phyloP scores from a whole-genome alignment of 64 coral and sea anemone genomes.

The Dendrophyllia cribrosa region DNA sequence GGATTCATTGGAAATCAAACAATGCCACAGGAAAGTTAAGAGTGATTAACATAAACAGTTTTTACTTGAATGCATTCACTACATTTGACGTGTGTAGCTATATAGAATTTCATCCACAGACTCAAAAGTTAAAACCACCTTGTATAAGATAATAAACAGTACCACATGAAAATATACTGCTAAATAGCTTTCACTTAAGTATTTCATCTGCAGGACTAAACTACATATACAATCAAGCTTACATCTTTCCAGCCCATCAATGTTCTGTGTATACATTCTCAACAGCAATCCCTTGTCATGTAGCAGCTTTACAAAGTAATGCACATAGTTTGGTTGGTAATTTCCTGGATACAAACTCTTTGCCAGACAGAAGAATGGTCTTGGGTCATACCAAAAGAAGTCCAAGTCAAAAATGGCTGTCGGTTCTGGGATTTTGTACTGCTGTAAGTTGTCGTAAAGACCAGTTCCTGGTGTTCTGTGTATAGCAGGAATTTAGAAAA shows the following conservation, averaged over 20 bases:
- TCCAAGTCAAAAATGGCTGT: constrained; percentile 91
- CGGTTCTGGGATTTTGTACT: constrained; percentile 92
- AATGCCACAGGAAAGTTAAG: too few species aligned
- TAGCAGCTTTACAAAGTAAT: constrained; percentile 88
- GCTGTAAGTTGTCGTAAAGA: constrained; percentile 88
- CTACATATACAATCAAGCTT: constrained; percentile 12
- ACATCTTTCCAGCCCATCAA: constrained; percentile 93
- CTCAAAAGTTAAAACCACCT: too few species aligned
- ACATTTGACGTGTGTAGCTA: too few species aligned
- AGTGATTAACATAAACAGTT: too few species aligned
- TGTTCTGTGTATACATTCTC: constrained; percentile 93
- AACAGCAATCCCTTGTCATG: constrained; percentile 86
- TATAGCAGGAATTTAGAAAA: background rate
- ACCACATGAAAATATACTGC: too few species aligned
- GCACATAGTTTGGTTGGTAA: constrained; percentile 89
- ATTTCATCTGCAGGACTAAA: too few species aligned
- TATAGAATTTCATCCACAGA: too few species aligned
- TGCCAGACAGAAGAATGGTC: constrained; percentile 92
- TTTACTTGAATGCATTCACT: too few species aligned
- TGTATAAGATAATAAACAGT: too few species aligned
- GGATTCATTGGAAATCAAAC: too few species aligned
- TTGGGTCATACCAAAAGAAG: constrained; percentile 91
- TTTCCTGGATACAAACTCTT: constrained; percentile 88
- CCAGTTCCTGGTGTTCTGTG: constrained; percentile 85
- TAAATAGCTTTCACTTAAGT: too few species aligned